These are phyloP conservation scores for Simalia tracyae DNA, from an alignment of 2,797 vertebrate species.

Conservation along the genomic window DNA sequence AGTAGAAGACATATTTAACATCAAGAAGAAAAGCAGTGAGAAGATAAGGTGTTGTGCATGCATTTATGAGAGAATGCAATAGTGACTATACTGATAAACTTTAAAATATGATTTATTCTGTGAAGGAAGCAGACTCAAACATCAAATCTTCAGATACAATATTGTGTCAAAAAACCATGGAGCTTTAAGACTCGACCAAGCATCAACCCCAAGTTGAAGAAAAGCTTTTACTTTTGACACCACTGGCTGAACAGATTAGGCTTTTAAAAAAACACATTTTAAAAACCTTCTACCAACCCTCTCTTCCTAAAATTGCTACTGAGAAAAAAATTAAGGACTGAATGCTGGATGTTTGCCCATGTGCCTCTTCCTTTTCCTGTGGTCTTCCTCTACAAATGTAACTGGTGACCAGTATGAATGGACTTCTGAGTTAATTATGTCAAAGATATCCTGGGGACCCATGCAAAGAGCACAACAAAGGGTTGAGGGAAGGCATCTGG, in stretches of 20 bases:
- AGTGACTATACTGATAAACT: constrained; percentile 52
- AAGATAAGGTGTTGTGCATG: constrained; percentile 19
- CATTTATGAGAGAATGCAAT: constrained; percentile 35
- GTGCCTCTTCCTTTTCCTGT: constrained; percentile 51
- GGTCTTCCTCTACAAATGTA: constrained; percentile 26
- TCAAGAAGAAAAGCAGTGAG: constrained; percentile 14
- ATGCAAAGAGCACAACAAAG: background rate
- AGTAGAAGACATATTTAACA: constrained; percentile 43
- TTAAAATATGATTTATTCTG: constrained; percentile 68
- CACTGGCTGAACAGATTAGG: constrained; percentile 61
- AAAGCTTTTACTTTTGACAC: constrained; percentile 67
- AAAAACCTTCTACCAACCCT: background rate
- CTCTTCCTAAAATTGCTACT: constrained; percentile 50
- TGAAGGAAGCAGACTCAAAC: constrained; percentile 62
- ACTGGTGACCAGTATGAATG: constrained; percentile 24
- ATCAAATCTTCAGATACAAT: constrained; percentile 68
- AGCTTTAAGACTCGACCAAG: constrained; percentile 67
- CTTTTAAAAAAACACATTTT: constrained; percentile 9
- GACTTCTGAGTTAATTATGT: constrained; percentile 35
- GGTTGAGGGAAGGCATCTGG: background rate
- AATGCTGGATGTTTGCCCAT: constrained; percentile 49
- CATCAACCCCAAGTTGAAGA: constrained; percentile 64
- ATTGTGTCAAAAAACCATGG: constrained; percentile 68
- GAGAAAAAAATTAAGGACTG: constrained; percentile 60
- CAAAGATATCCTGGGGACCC: background rate